These are phyloP conservation scores for Perdix hodgsoniae DNA, from an alignment of 2,797 vertebrate species.

Conservation along the genomic window DNA sequence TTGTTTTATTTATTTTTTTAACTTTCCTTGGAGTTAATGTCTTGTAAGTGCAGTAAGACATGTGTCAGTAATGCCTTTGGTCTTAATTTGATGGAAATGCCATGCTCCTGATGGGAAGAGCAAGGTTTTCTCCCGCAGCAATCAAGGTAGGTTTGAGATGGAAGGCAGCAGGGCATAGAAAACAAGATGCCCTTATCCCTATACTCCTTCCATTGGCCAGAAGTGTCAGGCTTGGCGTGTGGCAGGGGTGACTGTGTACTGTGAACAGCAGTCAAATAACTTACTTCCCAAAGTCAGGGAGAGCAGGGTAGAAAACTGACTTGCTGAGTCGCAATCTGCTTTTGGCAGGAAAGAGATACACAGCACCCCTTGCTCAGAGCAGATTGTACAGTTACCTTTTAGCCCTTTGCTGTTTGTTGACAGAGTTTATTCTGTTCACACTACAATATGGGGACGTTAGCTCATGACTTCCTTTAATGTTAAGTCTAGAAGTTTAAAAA, in stretches of 20 bases:
- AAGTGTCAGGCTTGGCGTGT: background rate
- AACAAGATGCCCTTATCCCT: background rate
- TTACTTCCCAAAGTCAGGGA: slow-evolving; percentile 55
- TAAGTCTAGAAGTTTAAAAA: slow-evolving; percentile 11
- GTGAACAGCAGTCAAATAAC: slow-evolving; percentile 22
- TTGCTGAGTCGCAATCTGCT: slow-evolving; percentile 67
- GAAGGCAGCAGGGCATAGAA: background rate
- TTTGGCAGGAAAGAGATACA: slow-evolving; percentile 38
- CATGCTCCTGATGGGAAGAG: background rate
- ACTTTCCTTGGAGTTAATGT: background rate
- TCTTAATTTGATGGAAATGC: background rate
- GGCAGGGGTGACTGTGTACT: background rate
- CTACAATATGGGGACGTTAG: background rate
- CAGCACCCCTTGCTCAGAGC: slow-evolving; percentile 49
- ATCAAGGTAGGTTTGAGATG: background rate
- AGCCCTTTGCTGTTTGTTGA: slow-evolving; percentile 34
- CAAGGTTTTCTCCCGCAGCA: background rate
- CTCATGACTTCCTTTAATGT: background rate
- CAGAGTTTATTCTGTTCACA: background rate
- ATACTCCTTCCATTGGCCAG: background rate
- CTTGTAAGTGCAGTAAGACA: background rate
- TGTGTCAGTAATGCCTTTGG: background rate
- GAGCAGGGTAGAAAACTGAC: slow-evolving; percentile 41
- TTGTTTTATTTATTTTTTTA: background rate
- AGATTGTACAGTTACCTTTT: slow-evolving; percentile 50